A percentile compares a stretch with the other conserved stretches of the same genome.
These are phyloP conservation scores for Drosophila pandora DNA, from an alignment of 1,140 invertebrate species.

Conservation along the genomic window DNA sequence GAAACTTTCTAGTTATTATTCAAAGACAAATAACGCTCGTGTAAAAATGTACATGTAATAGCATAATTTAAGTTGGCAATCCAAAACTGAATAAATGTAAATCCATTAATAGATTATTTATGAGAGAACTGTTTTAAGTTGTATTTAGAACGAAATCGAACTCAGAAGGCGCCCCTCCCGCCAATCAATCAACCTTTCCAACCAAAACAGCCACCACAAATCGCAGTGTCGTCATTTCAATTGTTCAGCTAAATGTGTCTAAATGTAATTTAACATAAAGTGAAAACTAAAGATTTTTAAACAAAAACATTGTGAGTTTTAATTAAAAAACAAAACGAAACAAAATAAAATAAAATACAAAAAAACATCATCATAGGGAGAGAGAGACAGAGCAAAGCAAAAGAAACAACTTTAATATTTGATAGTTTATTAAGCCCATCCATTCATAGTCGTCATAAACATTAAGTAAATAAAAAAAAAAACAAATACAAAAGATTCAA, in stretches of 20 bases:
- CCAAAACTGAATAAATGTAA: slow-evolving; percentile 64
- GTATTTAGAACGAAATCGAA: slow-evolving; percentile 55
- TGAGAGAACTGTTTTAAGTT: slow-evolving; percentile 63
- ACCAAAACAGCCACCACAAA: slow-evolving; percentile 12
- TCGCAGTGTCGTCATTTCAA: slow-evolving; percentile 56
- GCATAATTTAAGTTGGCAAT: slow-evolving; percentile 78
- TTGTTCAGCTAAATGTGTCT: slow-evolving; percentile 80
- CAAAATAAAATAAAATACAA: slow-evolving; percentile 37
- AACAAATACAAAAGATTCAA: slow-evolving; percentile 34
- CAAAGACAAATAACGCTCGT: slow-evolving; percentile 79
- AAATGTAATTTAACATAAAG: slow-evolving; percentile 75
- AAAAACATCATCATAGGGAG: slow-evolving; percentile 53
- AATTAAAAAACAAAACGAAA: slow-evolving; percentile 52
- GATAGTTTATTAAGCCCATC: slow-evolving; percentile 81
- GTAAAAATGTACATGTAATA: slow-evolving; percentile 78
- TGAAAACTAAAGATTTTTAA: slow-evolving; percentile 76
- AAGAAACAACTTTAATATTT: slow-evolving; percentile 73
- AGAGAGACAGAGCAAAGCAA: slow-evolving; percentile 40
- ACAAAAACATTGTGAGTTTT: slow-evolving; percentile 74
- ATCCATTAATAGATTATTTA: slow-evolving; percentile 54
- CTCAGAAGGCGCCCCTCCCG: slow-evolving; percentile 11
- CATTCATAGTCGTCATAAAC: slow-evolving; percentile 81
- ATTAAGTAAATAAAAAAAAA: slow-evolving; percentile 69
- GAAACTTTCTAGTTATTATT: slow-evolving; percentile 74
- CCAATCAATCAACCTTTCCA: background rate